Evolutionary conservation across 2,888 invertebrate genomes (phyloP).

Genomic region (Dorcus hopei): DNA sequence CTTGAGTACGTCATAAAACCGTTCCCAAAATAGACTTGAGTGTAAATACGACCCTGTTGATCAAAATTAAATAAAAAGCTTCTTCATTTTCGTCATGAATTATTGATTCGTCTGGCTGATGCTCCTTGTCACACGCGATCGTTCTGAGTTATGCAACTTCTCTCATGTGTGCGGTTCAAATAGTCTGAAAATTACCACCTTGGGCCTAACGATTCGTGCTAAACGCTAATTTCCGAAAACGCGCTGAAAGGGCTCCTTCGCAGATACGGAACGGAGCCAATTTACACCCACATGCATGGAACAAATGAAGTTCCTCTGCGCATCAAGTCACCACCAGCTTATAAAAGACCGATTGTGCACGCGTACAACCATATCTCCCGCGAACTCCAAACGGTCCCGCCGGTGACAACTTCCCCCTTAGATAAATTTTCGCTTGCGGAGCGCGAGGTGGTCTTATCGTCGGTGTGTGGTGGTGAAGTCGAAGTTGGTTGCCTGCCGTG

Average conservation of each 20-base stretch:
- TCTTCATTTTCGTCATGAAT: neutral
- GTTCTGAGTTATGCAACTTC: neutral
- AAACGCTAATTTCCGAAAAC: neutral
- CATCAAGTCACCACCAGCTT: slow-evolving; percentile 17
- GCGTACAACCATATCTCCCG: slow-evolving; percentile 14
- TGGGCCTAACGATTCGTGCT: no score
- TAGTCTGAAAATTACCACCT: no score
- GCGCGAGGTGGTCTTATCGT: neutral
- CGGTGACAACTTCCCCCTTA: neutral
- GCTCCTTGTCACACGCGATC: neutral
- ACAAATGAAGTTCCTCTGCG: slow-evolving; percentile 18
- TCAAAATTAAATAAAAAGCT: no score
- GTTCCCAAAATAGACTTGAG: no score
- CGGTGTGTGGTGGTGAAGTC: neutral
- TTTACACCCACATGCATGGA: slow-evolving; percentile 5
- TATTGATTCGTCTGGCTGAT: neutral
- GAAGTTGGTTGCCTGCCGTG: neutral
- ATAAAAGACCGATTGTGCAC: slow-evolving; percentile 14
- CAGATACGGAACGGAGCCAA: neutral
- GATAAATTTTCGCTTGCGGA: slow-evolving; percentile 2
- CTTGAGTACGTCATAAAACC: no score
- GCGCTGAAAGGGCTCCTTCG: neutral
- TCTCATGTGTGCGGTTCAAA: no score
- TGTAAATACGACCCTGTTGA: no score
- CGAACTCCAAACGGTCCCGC: slow-evolving; percentile 8